These are phyloP conservation scores for Mugil cephalus DNA, from an alignment of 2,113 vertebrate genomes.

Conservation along the genomic window DNA sequence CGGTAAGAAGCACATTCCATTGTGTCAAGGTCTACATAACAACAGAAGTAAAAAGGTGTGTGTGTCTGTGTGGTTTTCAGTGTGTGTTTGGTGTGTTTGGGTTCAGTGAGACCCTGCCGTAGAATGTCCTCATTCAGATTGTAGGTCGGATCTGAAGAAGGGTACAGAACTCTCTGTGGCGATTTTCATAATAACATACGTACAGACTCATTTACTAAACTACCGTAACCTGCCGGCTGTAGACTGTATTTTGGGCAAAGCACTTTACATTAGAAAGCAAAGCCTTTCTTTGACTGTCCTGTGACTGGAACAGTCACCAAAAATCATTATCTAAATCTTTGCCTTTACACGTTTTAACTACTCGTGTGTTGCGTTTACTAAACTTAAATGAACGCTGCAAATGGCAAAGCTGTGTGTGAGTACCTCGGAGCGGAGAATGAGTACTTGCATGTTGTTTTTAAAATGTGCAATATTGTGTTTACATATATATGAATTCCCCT, in stretches of 20 bases:
- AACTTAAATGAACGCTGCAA: not conserved
- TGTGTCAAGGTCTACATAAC: not conserved
- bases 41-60: not conserved
- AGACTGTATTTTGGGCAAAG: not conserved
- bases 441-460: too few relatives aligned
- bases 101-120: constrained; percentile 31
- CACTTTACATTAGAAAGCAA: constrained; percentile 10
- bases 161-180: not conserved
- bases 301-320: not conserved
- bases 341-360: constrained; percentile 23
- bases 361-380: constrained; percentile 11
- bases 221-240: not conserved
- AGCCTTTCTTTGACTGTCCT: too few relatives aligned
- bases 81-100: constrained; percentile 15
- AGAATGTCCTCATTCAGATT: constrained; percentile 40
- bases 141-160: constrained; percentile 8
- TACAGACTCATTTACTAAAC: constrained; percentile 9
- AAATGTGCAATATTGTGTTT: too few relatives aligned
- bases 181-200: not conserved
- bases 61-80: not conserved
- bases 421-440: too few relatives aligned
- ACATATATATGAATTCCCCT: not conserved
- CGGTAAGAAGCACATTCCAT: not conserved
- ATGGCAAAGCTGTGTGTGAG: not conserved
- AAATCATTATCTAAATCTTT: constrained; percentile 34